Evolutionary conservation across 2,888 invertebrate species (phyloP).

Genomic region (Myathropa florea): DNA sequence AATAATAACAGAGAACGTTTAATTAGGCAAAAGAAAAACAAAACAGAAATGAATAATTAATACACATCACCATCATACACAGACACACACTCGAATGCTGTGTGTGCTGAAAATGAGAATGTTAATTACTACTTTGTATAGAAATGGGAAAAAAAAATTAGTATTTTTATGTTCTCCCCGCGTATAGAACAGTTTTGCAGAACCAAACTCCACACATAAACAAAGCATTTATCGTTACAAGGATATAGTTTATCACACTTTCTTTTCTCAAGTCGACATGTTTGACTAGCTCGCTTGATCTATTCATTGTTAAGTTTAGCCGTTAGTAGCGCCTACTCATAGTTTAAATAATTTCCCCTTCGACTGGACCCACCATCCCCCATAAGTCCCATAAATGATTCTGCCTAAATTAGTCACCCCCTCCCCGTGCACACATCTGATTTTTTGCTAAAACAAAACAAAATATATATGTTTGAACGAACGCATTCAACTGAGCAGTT

Average conservation of each 20-base stretch:
- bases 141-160: slow-evolving; percentile 1
- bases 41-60: slow-evolving; percentile 19
- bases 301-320: slow-evolving; percentile 55
- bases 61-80: slow-evolving; percentile 1
- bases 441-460: slow-evolving; percentile 53
- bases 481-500: slow-evolving; percentile 70
- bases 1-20: slow-evolving; percentile 67
- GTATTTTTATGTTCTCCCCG: slow-evolving; percentile 1
- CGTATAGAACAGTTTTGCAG: slow-evolving; percentile 34
- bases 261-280: slow-evolving; percentile 10
- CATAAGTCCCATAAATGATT: too few species aligned
- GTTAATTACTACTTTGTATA: slow-evolving; percentile 46
- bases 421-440: neutral
- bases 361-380: slow-evolving; percentile 4
- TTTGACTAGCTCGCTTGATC: neutral
- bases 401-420: neutral
- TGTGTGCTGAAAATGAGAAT: neutral
- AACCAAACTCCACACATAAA: slow-evolving; percentile 58
- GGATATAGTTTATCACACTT: slow-evolving; percentile 19
- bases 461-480: slow-evolving; percentile 22
- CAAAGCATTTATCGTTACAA: slow-evolving; percentile 64
- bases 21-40: slow-evolving; percentile 62
- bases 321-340: slow-evolving; percentile 49
- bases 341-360: slow-evolving; percentile 37
- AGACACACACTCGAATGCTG: neutral